Conservation (phyloP, 2,888 invertebrate species). For the Agrilus biguttatus region DNA sequence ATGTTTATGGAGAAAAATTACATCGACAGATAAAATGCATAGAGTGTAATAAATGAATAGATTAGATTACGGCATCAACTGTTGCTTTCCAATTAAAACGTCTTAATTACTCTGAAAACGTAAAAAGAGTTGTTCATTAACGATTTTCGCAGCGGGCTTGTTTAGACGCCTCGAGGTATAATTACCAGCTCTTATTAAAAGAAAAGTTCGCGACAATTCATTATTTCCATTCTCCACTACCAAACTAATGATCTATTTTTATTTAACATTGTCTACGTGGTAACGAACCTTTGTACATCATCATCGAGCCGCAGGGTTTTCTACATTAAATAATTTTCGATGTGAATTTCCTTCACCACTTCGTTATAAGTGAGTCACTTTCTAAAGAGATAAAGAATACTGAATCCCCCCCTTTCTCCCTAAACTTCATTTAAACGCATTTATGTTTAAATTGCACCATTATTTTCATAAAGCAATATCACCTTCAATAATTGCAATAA, state of each 20-base stretch:
- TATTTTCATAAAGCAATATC: neutral
- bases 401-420: neutral
- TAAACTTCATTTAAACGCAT: neutral
- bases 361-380: neutral
- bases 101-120: conserved; percentile 22
- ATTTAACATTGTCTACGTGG: no score
- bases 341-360: neutral
- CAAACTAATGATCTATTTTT: no score
- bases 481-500: no score
- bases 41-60: conserved; percentile 8
- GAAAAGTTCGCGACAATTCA: conserved; percentile 14
- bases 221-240: conserved; percentile 12
- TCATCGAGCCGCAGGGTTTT: no score
- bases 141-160: conserved; percentile 10
- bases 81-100: conserved; percentile 24
- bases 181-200: conserved; percentile 12
- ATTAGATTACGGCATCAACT: conserved; percentile 15
- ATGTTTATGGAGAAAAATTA: no score
- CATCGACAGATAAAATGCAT: no score
- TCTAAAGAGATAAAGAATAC: neutral
- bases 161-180: conserved; percentile 11
- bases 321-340: neutral
- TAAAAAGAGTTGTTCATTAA: conserved; percentile 15
- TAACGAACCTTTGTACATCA: no score
- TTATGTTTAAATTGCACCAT: neutral